Base-by-base conservation (phyloP, 2,797 vertebrate species). In the Pelochelys cantorii region DNA sequence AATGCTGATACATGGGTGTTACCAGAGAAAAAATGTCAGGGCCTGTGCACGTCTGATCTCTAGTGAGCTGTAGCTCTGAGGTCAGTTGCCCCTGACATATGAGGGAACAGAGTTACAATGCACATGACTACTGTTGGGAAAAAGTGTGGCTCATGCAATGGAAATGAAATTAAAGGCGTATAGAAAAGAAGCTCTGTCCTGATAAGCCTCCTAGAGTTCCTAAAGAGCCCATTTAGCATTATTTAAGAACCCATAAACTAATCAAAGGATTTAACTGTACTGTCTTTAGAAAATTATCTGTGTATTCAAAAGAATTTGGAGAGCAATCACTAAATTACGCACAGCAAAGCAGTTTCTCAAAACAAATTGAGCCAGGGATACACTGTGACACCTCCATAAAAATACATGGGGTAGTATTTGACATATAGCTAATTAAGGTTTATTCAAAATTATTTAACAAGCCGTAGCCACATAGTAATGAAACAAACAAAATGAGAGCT, bases 221-320 rank as follows among this genome's bases (percentile, higher is more conserved):
- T 92, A 86, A 91, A 95, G 74, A 95, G 82, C 79, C 42, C 92
- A 95, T 92, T 5, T 95, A 93, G 84, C 59, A 62, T 62, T 96
- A 92, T 11, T 34, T 92, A 94, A 90, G 87, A 88, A 74, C 89
- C 25, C 82, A 93, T 95, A 62, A 62, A 62, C 60, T 94, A 96
- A 94, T 96, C 96, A 97, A 92, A 95, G 90, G 94, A 90, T 96
- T 96, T 94, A 90, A 92, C 84, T 80, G 79, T 56, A 87, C 29
- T 62, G 81, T 90, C 89, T 94, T 54, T 31, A 15, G 90, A 68
- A 78, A 23, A 34, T 4, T 5, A 20, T 8, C 13, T 34, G 78
- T 34, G 27, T 17, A 8, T 22, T 55, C 31, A 79, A 62, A 27
- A 25, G 53, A 56, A 20, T 5, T 22, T 55, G 53, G 53, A 79